phyloP scores from a whole-genome alignment of 2,113 vertebrate genomes.

The Macaca fascicularis region DNA sequence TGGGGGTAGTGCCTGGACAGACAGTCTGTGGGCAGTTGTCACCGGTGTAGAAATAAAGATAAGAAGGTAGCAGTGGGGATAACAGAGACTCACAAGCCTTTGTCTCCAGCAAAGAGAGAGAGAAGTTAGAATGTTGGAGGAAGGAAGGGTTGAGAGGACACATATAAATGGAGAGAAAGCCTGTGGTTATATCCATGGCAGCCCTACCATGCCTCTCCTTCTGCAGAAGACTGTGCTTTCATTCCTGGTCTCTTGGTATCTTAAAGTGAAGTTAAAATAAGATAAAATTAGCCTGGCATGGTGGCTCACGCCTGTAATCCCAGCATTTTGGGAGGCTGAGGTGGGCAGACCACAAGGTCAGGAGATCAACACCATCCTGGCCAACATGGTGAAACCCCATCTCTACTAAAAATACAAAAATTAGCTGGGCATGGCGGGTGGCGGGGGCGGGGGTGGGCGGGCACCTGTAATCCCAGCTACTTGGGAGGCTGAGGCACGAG shows the following conservation, averaged over 20 bases:
- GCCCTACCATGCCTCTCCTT: not conserved
- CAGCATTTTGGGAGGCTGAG: too few species aligned
- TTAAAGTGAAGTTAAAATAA: not conserved
- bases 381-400: too few species aligned
- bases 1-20: not conserved
- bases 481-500: too few species aligned
- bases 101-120: not conserved
- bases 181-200: not conserved
- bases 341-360: too few species aligned
- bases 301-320: too few species aligned
- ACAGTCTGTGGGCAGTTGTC: not conserved
- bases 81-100: too few species aligned
- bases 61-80: not conserved
- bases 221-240: too few species aligned
- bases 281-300: not conserved
- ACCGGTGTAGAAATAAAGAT: not conserved
- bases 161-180: too few species aligned
- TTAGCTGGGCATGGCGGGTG: too few species aligned
- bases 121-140: not conserved
- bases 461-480: too few species aligned
- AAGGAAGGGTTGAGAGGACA: not conserved
- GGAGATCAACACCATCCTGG: too few species aligned
- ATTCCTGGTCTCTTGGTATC: not conserved
- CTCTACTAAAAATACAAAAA: too few species aligned
- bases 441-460: rapidly evolving